A percentile compares a stretch with the other conserved stretches of the same genome.
Conservation (phyloP, 1,140 invertebrate genomes). For the Belonocnema kinseyi region DNA sequence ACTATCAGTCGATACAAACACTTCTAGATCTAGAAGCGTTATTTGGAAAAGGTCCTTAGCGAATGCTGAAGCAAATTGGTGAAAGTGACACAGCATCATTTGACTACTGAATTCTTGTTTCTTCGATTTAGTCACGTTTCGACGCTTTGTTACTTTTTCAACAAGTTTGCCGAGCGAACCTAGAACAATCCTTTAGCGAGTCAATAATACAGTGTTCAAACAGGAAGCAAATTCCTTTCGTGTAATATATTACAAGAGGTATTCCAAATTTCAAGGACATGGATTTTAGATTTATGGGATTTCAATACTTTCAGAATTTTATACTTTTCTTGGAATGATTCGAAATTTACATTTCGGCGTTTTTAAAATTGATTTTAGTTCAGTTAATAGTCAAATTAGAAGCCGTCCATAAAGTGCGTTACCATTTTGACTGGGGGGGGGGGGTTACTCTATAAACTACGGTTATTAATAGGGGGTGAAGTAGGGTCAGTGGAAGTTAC, state of each 20-base stretch:
- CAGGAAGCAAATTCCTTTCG: not conserved
- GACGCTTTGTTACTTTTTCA: not conserved
- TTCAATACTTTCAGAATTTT: not conserved
- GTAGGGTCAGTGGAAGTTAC: too few relatives aligned
- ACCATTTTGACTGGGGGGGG: too few relatives aligned
- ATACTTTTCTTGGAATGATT: slow-evolving; percentile 23
- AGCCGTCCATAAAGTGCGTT: too few relatives aligned
- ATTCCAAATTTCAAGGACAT: not conserved
- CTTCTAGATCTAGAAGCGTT: not conserved
- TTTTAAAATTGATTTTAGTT: not conserved
- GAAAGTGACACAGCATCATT: slow-evolving; percentile 25
- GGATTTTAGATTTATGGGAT: not conserved
- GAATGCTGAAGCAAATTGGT: not conserved
- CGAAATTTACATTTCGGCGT: slow-evolving; percentile 22
- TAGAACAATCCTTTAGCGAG: not conserved
- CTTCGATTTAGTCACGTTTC: not conserved
- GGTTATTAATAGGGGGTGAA: too few relatives aligned
- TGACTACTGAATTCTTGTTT: slow-evolving; percentile 12
- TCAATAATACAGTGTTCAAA: not conserved
- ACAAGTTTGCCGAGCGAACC: slow-evolving; percentile 2
- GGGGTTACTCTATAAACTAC: too few relatives aligned
- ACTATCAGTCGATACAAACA: not conserved
- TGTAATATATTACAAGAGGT: not conserved
- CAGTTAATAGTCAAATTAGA: not conserved
- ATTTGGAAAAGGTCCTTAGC: slow-evolving; percentile 3